Evolutionary conservation across 1,140 invertebrate species (phyloP), one percentile per base, ranked within the genome.

Genomic region (Neodiprion lecontei): DNA sequence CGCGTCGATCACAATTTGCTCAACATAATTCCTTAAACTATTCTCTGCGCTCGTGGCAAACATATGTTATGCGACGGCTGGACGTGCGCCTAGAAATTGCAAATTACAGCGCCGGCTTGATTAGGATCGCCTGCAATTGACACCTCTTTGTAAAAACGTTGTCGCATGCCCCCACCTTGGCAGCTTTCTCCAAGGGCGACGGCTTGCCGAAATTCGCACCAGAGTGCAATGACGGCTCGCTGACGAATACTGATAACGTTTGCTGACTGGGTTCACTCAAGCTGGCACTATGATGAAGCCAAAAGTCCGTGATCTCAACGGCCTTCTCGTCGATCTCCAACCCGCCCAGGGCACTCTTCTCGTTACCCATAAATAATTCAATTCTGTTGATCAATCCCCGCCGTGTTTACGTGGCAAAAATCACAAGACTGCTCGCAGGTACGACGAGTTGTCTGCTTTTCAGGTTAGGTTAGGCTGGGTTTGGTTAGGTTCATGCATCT

Each of bases 231-330:
- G 84, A 86, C 10, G 89, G 84, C 85, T 94, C 91, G 67, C 93
- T 92, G 78, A 94, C 91, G 83, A 95, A 95, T 48, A 95, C 89
- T 5, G 94, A 94, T 1, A 95, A 86, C 82, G 89, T 91, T 77
- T 91, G 90, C 78, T 81, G 86, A 89, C 84, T 90, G 81, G 82
- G 90, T 7, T 82, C 89, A 49, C 89, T 89, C 14, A 93, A 89
- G 67, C 85, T 91, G 0, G 94, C 94, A 76, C 91, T 91, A 87
- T 94, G 92, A 77, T 94, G 92, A 21, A 91, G 89, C 93, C 94
- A 96, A 84, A 93, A 95, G 80, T 95, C 93, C 47, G 93, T 93
- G 5, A 92, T 90, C 85, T 95, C 93, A 1, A 93, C 88, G 11
- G 93, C 90, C 83, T 94, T 94, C 79, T 94, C 92, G 71, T 95